phyloP scores from a whole-genome alignment of 2,888 invertebrate species.

The Amphipoea oculea region DNA sequence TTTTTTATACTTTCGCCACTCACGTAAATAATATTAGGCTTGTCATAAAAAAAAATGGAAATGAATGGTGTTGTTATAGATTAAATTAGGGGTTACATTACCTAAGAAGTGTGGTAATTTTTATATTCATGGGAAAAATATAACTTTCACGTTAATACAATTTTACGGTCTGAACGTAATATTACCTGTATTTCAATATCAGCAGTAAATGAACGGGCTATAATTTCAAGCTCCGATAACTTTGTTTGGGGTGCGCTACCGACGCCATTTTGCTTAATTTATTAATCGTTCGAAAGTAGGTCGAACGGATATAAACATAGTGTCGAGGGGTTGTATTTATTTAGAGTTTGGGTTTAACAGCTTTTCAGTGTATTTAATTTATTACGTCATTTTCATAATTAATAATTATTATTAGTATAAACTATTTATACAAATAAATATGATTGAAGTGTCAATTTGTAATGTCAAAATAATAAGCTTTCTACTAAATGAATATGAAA shows the following conservation, averaged over 20 bases:
- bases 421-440: too few relatives aligned
- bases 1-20: background rate
- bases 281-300: conserved; percentile 49
- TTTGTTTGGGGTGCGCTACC: conserved; percentile 48
- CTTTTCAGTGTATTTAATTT: background rate
- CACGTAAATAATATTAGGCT: background rate
- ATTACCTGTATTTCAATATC: conserved; percentile 41
- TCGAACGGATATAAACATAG: conserved; percentile 27
- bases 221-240: conserved; percentile 56
- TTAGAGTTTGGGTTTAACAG: background rate
- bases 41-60: background rate
- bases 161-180: background rate
- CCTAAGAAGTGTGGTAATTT: background rate
- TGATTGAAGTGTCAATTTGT: too few relatives aligned
- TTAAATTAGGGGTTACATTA: background rate
- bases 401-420: too few relatives aligned
- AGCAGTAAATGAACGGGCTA: conserved; percentile 28
- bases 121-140: background rate
- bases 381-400: background rate
- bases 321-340: conserved; percentile 8
- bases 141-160: background rate
- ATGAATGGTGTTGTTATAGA: too few relatives aligned
- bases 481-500: too few relatives aligned
- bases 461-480: too few relatives aligned
- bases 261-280: conserved; percentile 51